Base-by-base conservation (phyloP, 2,888 invertebrate genomes). In the Ectropis crepuscularia region DNA sequence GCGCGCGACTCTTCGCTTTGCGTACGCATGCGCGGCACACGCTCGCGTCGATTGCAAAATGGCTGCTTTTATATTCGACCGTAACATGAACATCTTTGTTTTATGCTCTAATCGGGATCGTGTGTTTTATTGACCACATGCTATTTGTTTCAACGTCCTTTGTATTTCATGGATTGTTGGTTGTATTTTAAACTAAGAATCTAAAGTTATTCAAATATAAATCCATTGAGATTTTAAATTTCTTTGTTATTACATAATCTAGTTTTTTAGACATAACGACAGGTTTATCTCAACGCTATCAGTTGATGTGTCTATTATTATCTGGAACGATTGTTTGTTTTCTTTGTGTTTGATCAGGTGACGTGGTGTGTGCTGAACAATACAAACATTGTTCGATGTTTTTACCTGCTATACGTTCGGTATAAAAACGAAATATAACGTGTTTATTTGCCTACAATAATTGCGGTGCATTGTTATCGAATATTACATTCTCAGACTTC, bases 31-130 rank as follows among this genome's bases (percentile, higher is more conserved):
- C 74, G 72, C 71, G 45, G 70, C 73, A 73, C 73, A 71, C 76
- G 72, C 73, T 67, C 71, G 66, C 74, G 70, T 74, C 72, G 75
- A 75, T 82, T 79, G 82, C 86, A 85, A 86, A 83, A 86, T 85
- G 85, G 85, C 86, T 76, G 78, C 79, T 74, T 75, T 78, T 73
- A 77, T 74, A 70, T 74, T 68, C 65, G 62, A 71, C 72, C 68
- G 64, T 70, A 76, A 73, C 57, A 57, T 71, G 67, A 76, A 65
- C 63, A 70, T 74, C 73, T 74, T 70, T 73, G 55, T 67, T 71
- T 62, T 63, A 58, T 42, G 47, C 65, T 42, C 53, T 63, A 61
- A 63, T 54, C 57, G 28, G 43, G 48, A 61, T 61, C 57, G 63
- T 45, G 11, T 16, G 10, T 43, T 45, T 53, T 53, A 38, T 43